Percentiles rank a stretch among this genome's conserved stretches.
These are phyloP conservation scores for Amyelois transitella DNA, from an alignment of 1,140 invertebrate genomes.

Conservation along the genomic window DNA sequence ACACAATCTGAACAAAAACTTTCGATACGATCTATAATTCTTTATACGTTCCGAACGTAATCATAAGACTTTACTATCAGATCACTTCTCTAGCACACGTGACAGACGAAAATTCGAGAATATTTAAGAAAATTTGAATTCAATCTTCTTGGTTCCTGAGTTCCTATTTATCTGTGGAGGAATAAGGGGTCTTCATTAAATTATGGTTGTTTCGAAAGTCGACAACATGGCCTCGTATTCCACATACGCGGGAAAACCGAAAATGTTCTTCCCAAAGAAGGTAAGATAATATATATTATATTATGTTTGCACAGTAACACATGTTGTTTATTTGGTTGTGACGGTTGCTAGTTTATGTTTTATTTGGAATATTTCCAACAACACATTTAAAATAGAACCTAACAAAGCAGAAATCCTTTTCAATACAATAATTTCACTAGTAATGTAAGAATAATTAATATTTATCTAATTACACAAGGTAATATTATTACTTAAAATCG, in stretches of 20 bases:
- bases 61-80: conserved; percentile 34
- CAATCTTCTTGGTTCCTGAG: conserved; percentile 27
- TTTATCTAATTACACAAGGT: too few relatives aligned
- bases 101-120: conserved; percentile 66
- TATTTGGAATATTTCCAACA: background rate
- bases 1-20: conserved; percentile 56
- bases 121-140: conserved; percentile 26
- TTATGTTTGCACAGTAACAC: conserved; percentile 9
- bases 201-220: conserved; percentile 70
- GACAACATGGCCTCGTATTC: conserved; percentile 71
- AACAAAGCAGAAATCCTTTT: too few relatives aligned
- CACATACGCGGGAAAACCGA: conserved; percentile 69
- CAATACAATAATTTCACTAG: too few relatives aligned
- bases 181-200: conserved; percentile 54
- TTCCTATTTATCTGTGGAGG: conserved; percentile 47
- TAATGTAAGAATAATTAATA: too few relatives aligned
- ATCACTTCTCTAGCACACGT: conserved; percentile 43
- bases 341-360: background rate
- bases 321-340: conserved; percentile 4
- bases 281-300: conserved; percentile 32
- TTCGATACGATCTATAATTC: conserved; percentile 38
- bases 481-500: too few relatives aligned
- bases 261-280: conserved; percentile 73
- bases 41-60: conserved; percentile 31
- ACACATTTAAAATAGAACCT: too few relatives aligned